Percentiles rank a stretch among this genome's conserved stretches.
Evolutionary conservation across 2,888 invertebrate genomes (phyloP).

Genomic region (Leistus spinibarbis): DNA sequence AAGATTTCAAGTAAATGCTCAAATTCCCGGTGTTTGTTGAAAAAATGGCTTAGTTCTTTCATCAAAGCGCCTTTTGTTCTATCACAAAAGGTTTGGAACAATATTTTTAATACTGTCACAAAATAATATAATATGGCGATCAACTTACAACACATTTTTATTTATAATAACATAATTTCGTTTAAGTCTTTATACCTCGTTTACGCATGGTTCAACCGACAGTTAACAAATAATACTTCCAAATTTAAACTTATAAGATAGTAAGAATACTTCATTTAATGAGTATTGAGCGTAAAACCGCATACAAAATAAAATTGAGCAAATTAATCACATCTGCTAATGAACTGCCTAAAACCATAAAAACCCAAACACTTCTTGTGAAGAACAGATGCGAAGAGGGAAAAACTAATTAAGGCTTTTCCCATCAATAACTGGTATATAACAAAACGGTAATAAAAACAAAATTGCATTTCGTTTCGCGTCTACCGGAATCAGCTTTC

Average conservation of each 20-base stretch:
- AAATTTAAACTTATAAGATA: too few relatives aligned
- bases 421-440: constrained; percentile 2
- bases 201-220: too few relatives aligned
- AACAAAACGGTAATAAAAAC: neutral
- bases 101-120: neutral
- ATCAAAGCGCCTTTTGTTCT: neutral
- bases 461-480: neutral
- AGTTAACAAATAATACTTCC: too few relatives aligned
- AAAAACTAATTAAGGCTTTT: constrained; percentile 3
- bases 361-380: neutral
- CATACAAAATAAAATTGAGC: too few relatives aligned
- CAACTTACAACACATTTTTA: neutral
- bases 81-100: neutral
- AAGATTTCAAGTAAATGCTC: neutral
- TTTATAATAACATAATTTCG: neutral
- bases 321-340: neutral
- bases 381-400: neutral
- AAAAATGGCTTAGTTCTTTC: neutral
- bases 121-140: neutral
- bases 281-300: too few relatives aligned
- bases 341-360: neutral
- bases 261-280: too few relatives aligned
- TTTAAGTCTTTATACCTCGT: too few relatives aligned
- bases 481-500: neutral
- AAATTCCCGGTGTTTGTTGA: neutral